Conservation (phyloP, 2,888 invertebrate genomes). For the Sepiola atlantica region DNA sequence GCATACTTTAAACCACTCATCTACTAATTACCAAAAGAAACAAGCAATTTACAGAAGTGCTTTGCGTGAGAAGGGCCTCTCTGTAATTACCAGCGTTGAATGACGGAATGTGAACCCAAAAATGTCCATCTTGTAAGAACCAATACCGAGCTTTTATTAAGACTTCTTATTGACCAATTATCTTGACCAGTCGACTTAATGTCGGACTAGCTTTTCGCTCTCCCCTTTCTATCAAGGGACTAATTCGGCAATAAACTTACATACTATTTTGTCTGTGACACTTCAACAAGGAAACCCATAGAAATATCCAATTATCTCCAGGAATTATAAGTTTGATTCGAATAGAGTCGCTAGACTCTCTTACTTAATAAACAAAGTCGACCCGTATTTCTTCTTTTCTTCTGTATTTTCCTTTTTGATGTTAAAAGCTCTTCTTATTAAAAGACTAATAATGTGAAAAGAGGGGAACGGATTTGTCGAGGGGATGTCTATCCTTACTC, state of each 20-base stretch:
- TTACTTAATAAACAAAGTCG: neutral
- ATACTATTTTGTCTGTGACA: neutral
- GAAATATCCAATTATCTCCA: neutral
- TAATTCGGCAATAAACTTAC: conserved; percentile 4
- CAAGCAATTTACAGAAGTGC: neutral
- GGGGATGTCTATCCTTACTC: neutral
- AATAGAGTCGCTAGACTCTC: neutral
- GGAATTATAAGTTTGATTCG: neutral
- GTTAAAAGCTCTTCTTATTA: neutral
- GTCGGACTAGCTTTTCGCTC: neutral
- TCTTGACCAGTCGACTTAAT: neutral
- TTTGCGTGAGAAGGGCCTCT: neutral
- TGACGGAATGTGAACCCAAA: neutral
- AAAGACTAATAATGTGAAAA: neutral
- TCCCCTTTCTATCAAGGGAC: neutral
- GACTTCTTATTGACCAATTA: conserved; percentile 16
- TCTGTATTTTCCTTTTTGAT: neutral
- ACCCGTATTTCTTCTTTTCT: neutral
- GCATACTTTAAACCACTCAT: neutral
- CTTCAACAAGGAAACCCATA: neutral
- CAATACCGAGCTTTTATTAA: neutral
- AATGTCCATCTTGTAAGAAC: neutral
- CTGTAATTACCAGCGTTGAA: neutral
- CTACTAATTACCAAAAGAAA: neutral
- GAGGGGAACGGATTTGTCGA: neutral